phyloP scores from a whole-genome alignment of 2,797 vertebrate species.

The Gallinago solitaria region DNA sequence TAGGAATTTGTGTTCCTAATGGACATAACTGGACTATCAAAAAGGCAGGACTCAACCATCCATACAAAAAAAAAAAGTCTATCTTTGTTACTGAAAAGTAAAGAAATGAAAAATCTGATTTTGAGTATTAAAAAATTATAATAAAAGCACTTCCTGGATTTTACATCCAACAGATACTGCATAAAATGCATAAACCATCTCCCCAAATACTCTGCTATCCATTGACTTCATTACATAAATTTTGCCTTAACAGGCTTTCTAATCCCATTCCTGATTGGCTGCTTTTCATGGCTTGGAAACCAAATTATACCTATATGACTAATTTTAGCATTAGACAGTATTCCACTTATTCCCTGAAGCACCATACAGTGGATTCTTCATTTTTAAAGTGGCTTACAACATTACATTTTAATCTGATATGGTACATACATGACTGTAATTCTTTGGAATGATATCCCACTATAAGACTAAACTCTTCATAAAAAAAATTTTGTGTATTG shows the following conservation, averaged over 20 bases:
- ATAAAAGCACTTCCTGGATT: neutral
- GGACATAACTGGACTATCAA: neutral
- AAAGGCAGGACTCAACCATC: neutral
- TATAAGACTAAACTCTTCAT: neutral
- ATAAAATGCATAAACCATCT: neutral
- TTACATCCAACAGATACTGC: neutral
- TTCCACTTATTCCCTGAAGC: neutral
- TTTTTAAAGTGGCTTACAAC: neutral
- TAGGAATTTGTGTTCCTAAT: neutral
- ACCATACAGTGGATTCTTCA: neutral
- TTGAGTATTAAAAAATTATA: neutral
- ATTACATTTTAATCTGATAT: neutral
- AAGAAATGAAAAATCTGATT: neutral
- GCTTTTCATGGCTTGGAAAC: neutral
- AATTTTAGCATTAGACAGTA: neutral
- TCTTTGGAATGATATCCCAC: neutral
- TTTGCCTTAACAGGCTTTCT: neutral
- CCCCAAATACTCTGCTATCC: neutral
- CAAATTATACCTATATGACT: neutral
- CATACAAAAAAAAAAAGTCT: neutral
- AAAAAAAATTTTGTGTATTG: neutral
- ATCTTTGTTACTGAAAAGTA: neutral
- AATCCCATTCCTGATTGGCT: neutral
- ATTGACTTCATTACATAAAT: neutral
- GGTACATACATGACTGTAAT: neutral